Conservation (phyloP, 2,888 invertebrate species). For the Aleiodes testaceus region DNA sequence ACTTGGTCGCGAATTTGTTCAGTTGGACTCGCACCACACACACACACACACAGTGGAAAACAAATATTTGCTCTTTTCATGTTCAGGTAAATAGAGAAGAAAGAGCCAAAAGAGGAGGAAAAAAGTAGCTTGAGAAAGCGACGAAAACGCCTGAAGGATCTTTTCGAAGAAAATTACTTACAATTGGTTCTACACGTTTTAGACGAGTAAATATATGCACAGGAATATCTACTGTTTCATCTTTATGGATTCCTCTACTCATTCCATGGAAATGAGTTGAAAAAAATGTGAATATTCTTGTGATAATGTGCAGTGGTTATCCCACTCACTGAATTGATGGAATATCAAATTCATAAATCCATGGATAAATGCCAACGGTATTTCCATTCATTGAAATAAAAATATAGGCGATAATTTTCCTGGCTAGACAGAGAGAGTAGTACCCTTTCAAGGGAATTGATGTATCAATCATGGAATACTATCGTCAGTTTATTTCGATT, state of each 20-base stretch:
- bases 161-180: constrained; percentile 41
- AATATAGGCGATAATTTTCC: not conserved
- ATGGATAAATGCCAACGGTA: not conserved
- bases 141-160: constrained; percentile 36
- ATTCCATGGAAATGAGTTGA: constrained; percentile 18
- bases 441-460: not conserved
- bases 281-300: constrained; percentile 16
- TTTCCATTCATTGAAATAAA: not conserved
- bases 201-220: constrained; percentile 35
- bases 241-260: constrained; percentile 19
- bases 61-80: constrained; percentile 52
- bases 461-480: not conserved
- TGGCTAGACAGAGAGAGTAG: constrained; percentile 2
- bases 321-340: not conserved
- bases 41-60: constrained; percentile 39
- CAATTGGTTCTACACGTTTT: constrained; percentile 33
- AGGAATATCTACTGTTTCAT: constrained; percentile 23
- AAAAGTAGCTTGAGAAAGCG: constrained; percentile 13
- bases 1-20: constrained; percentile 52
- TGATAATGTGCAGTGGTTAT: constrained; percentile 12
- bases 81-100: constrained; percentile 42
- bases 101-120: constrained; percentile 7
- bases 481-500: not conserved
- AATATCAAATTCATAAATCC: not conserved
- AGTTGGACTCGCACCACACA: constrained; percentile 47